phyloP scores from a whole-genome alignment of 2,888 invertebrate genomes.

The Rhamphomyia laevipes region DNA sequence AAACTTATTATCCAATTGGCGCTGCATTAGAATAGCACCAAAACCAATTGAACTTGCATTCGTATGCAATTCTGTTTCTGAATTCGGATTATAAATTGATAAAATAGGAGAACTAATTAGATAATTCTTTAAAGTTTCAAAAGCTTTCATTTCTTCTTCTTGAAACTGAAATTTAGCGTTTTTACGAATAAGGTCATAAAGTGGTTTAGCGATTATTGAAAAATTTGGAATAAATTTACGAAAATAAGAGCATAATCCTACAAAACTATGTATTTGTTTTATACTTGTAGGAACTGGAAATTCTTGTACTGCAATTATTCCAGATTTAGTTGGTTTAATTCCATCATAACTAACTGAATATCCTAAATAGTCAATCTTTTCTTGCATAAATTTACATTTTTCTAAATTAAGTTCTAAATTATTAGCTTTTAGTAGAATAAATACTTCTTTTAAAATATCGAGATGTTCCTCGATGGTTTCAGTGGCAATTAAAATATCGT shows the following conservation, averaged over 20 bases:
- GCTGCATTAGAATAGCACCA: slow-evolving; percentile 19
- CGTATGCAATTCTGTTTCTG: slow-evolving; percentile 22
- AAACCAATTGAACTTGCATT: slow-evolving; percentile 21
- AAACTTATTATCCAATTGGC: slow-evolving; percentile 14
- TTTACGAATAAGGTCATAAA: slow-evolving; percentile 19
- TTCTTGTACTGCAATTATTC: slow-evolving; percentile 2
- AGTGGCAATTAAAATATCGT: slow-evolving; percentile 20
- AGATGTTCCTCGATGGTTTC: slow-evolving; percentile 16
- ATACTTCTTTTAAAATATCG: slow-evolving; percentile 12
- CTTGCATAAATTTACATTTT: slow-evolving; percentile 19
- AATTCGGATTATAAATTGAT: slow-evolving; percentile 19
- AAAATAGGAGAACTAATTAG: slow-evolving; percentile 17
- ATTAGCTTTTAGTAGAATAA: slow-evolving; percentile 14
- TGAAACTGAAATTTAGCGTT: slow-evolving; percentile 10
- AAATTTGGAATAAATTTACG: slow-evolving; percentile 21
- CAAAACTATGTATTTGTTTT: slow-evolving; percentile 15
- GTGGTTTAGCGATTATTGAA: slow-evolving; percentile 19
- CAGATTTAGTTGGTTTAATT: slow-evolving; percentile 4
- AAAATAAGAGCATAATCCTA: slow-evolving; percentile 12
- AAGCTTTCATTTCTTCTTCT: slow-evolving; percentile 4
- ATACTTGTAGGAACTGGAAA: slow-evolving; percentile 13
- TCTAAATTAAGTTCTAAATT: slow-evolving; percentile 11
- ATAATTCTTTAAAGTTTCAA: slow-evolving; percentile 9
- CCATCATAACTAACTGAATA: slow-evolving; percentile 5
- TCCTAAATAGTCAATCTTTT: slow-evolving; percentile 3